These are phyloP conservation scores for Nephrotoma guestfalica DNA, from an alignment of 2,888 invertebrate genomes.

Conservation along the genomic window DNA sequence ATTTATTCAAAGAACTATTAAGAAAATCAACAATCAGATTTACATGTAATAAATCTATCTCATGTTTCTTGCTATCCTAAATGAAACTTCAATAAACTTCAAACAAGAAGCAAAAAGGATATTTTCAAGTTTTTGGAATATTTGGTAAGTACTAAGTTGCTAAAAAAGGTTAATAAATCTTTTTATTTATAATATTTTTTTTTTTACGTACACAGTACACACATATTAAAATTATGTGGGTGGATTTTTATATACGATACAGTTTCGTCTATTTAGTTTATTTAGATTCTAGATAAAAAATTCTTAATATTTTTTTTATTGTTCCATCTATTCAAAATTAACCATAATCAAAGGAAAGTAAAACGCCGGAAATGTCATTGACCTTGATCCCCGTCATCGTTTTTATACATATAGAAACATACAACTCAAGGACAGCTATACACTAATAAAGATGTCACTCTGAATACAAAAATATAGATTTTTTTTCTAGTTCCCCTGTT, in stretches of 20 bases:
- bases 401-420: background rate
- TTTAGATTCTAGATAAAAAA: background rate
- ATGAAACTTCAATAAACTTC: background rate
- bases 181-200: background rate
- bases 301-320: background rate
- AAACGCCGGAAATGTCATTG: conserved; percentile 3
- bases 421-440: background rate
- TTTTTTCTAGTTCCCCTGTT: background rate
- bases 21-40: background rate
- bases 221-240: too few relatives aligned
- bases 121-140: background rate
- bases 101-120: background rate
- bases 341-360: background rate
- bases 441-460: background rate
- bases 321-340: background rate
- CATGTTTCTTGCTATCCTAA: background rate
- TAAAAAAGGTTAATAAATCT: background rate
- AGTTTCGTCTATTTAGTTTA: background rate
- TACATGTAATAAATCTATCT: background rate
- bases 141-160: background rate
- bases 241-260: background rate
- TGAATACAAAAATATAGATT: background rate
- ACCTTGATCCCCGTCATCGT: conserved; percentile 1
- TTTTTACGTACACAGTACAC: background rate
- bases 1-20: background rate